Evolutionary conservation across 2,797 vertebrate genomes (phyloP).

Genomic region (Buphagus erythrorhynchus): DNA sequence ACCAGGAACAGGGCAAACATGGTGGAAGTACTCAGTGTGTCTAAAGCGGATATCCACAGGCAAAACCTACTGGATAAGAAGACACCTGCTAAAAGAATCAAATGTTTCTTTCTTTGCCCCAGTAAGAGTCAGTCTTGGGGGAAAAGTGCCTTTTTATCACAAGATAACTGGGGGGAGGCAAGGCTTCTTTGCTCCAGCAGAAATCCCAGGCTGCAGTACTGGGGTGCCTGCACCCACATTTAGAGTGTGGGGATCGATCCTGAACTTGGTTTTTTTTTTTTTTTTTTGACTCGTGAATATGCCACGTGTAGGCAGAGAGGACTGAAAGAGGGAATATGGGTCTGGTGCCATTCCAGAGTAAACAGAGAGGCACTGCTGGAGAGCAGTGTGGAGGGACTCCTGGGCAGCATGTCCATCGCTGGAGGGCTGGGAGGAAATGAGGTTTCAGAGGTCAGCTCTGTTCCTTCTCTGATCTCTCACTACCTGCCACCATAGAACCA

Average conservation of each 20-base stretch:
- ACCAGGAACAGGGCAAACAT: neutral
- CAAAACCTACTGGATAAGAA: neutral
- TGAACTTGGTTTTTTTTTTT: neutral
- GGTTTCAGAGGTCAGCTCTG: neutral
- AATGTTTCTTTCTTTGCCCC: neutral
- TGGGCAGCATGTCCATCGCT: fast-evolving
- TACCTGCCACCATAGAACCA: neutral
- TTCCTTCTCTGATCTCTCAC: neutral
- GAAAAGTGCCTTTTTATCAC: neutral
- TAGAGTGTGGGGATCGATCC: neutral
- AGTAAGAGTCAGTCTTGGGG: neutral
- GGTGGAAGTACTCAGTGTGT: neutral
- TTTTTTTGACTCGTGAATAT: neutral
- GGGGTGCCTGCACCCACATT: neutral
- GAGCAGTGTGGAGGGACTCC: neutral
- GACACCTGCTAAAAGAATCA: neutral
- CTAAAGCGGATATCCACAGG: neutral
- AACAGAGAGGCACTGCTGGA: neutral
- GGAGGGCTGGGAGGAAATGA: neutral
- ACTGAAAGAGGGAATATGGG: neutral
- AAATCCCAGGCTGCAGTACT: neutral
- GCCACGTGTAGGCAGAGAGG: neutral
- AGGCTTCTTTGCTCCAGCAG: neutral
- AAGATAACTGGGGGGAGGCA: neutral
- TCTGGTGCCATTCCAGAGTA: neutral